Percentiles rank a stretch among this genome's conserved stretches.
These are phyloP conservation scores for Ceriagrion tenellum DNA, from an alignment of 2,888 invertebrate genomes.

Conservation along the genomic window DNA sequence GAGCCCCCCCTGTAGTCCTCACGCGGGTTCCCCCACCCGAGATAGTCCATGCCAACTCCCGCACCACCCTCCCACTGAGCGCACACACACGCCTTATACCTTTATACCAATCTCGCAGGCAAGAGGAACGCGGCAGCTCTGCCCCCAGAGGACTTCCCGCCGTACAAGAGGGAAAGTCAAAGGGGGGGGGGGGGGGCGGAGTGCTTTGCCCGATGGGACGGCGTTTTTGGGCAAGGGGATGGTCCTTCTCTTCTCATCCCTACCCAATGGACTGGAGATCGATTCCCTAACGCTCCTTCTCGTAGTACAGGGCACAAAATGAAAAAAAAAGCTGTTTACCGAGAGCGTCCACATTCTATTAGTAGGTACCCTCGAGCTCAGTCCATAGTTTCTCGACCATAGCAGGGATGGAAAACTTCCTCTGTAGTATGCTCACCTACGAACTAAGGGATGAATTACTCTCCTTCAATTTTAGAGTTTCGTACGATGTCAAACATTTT, in stretches of 20 bases:
- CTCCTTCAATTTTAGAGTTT: no score
- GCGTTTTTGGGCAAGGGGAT: background rate
- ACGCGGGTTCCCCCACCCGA: background rate
- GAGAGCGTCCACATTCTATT: no score
- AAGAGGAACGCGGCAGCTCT: background rate
- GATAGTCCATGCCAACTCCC: background rate
- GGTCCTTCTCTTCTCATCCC: background rate
- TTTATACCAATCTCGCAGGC: background rate
- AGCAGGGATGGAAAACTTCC: no score
- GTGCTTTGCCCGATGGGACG: background rate
- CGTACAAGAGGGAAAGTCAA: background rate
- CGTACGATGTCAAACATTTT: no score
- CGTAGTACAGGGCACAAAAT: no score
- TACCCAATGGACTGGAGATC: background rate
- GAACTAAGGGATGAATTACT: no score
- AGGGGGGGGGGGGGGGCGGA: background rate
- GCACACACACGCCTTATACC: background rate
- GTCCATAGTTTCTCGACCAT: no score
- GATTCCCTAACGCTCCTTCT: background rate
- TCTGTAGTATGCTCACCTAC: no score
- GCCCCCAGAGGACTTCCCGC: background rate
- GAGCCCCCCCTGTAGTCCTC: background rate
- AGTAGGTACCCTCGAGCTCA: no score
- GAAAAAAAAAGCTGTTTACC: no score
- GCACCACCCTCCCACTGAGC: background rate